phyloP scores from a whole-genome alignment of 23 tunicate species.

The Trididemnum miniatum region DNA sequence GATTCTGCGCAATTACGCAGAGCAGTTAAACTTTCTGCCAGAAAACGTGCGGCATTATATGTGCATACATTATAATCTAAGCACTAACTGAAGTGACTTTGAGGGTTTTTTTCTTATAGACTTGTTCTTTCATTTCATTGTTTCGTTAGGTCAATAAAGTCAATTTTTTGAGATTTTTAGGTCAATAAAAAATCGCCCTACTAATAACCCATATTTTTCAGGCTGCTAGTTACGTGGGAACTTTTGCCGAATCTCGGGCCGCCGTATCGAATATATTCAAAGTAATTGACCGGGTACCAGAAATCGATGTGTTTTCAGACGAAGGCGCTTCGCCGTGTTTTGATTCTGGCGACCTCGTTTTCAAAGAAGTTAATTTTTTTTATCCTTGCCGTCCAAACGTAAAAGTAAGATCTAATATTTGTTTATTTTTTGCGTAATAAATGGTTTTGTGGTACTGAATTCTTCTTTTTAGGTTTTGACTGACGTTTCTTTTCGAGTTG shows the following conservation, averaged over 20 bases:
- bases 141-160: no score
- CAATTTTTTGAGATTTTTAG: no score
- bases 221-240: slow-evolving; percentile 64
- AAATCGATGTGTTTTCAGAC: slow-evolving; percentile 60
- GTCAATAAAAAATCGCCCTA: no score
- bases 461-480: slow-evolving; percentile 51
- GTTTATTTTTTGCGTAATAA: no score
- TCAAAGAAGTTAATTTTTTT: slow-evolving; percentile 47
- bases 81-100: no score
- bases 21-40: no score
- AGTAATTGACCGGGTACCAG: slow-evolving; percentile 63
- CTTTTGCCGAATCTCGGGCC: slow-evolving; percentile 55
- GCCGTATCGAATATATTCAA: slow-evolving; percentile 59
- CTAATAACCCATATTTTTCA: no score
- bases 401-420: slow-evolving; percentile 31
- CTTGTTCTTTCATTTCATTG: no score
- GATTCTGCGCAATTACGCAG: no score
- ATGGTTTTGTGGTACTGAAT: neutral
- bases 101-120: no score
- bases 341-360: slow-evolving; percentile 21
- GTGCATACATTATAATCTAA: no score
- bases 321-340: slow-evolving; percentile 21
- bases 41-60: no score
- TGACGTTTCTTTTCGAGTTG: slow-evolving; percentile 52
- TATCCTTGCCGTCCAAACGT: slow-evolving; percentile 49